These are phyloP conservation scores for Gallirallus australis DNA, from an alignment of 2,797 vertebrate genomes.

Conservation along the genomic window DNA sequence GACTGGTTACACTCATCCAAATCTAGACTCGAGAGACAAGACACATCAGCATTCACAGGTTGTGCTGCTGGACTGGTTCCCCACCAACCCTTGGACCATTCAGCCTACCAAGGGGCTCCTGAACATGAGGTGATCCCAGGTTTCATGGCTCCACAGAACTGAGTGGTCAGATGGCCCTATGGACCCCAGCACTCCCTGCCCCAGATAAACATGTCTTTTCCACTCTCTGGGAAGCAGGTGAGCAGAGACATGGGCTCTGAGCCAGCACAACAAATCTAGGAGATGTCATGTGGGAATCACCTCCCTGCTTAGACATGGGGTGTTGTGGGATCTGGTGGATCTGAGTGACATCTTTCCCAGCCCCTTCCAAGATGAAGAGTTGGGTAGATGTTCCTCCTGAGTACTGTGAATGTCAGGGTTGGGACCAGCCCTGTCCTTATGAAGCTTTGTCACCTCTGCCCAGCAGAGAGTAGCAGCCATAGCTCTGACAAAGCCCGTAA, in stretches of 20 bases:
- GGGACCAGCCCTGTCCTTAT: neutral
- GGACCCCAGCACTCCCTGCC: neutral
- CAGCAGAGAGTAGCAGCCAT: neutral
- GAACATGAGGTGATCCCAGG: rapidly evolving
- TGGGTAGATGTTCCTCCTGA: neutral
- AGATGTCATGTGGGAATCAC: neutral
- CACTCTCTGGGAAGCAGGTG: neutral
- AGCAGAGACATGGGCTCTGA: neutral
- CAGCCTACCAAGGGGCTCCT: neutral
- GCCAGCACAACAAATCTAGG: neutral
- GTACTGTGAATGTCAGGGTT: neutral
- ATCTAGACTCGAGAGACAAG: slow-evolving; percentile 75
- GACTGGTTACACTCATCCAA: slow-evolving; percentile 91
- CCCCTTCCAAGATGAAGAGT: neutral
- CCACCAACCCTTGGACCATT: neutral
- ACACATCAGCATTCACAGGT: neutral
- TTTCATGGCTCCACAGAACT: neutral
- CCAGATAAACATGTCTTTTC: neutral
- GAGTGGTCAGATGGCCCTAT: neutral
- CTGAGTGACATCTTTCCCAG: neutral
- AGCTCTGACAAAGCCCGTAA: neutral
- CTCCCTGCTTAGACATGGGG: neutral
- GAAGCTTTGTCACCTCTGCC: neutral
- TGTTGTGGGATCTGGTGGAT: neutral
- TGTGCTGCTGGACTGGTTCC: neutral